These are phyloP conservation scores for Ernsta delagoae DNA, from an alignment of 2,888 invertebrate species.

Conservation along the genomic window DNA sequence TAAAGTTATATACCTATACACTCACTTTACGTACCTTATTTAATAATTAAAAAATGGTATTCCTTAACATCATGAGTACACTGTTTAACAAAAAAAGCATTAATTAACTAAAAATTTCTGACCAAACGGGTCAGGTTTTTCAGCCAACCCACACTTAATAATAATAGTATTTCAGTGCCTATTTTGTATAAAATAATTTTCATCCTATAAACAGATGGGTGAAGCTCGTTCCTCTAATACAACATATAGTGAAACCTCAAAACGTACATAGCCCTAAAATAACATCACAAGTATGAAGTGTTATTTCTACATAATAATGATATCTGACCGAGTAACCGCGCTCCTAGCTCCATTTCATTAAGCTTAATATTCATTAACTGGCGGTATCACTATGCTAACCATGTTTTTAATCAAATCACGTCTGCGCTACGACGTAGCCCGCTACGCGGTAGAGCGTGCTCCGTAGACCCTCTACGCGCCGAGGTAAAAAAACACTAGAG, in stretches of 20 bases:
- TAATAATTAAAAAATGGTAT: too few species aligned
- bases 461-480: constrained; percentile 22
- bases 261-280: constrained; percentile 20
- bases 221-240: too few species aligned
- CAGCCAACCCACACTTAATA: too few species aligned
- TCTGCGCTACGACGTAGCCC: constrained; percentile 29
- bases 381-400: constrained; percentile 31
- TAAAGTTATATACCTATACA: too few species aligned
- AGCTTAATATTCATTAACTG: constrained; percentile 34
- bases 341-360: constrained; percentile 15
- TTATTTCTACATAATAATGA: constrained; percentile 25
- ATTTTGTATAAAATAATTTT: too few species aligned
- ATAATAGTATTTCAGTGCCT: too few species aligned
- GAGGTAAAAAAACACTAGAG: constrained; percentile 24
- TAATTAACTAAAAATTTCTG: too few species aligned
- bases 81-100: too few species aligned
- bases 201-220: too few species aligned
- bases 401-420: constrained; percentile 40
- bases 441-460: constrained; percentile 21
- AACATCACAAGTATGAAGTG: constrained; percentile 29
- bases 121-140: too few species aligned
- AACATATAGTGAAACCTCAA: too few species aligned
- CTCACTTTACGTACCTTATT: background rate
- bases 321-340: constrained; percentile 21
- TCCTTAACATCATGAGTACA: too few species aligned